Evolutionary conservation across 2,113 vertebrate genomes (phyloP), one percentile per base, ranked within the genome.

Genomic region (Scophthalmus maximus): DNA sequence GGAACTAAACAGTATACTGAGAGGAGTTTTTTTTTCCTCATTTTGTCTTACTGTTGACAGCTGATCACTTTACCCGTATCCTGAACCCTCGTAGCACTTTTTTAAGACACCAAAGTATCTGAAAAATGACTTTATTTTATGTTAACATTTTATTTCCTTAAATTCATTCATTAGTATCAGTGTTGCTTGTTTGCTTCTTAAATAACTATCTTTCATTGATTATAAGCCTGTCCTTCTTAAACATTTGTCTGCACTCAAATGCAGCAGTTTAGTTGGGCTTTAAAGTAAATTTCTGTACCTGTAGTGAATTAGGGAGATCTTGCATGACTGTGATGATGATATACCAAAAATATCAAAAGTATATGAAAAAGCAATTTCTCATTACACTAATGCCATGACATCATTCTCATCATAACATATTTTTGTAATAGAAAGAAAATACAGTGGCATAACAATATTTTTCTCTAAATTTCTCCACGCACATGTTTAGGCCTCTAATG

Each of bases 71-170:
- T 74, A 79, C 36, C 62, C 51, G 44, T 66, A 77, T 70, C 79
- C 38, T 27, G n/a, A 76, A 62, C 79, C n/a, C 85, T 87, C 40
- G 44, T 86, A 88, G 89, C 90, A 91, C 89, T 91, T 92, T 88
- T 81, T 52, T n/a, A 82, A 74, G 49, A 86, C 73, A 88, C 79
- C 78, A 79, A 91, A 92, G n/a, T n/a, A n/a, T 89, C 81, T 53
- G 76, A 81, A 65, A 34, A 57, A 77, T 75, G 78, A 76, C 69
- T 86, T 70, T 87, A 77, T 77, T 82, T 74, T 70, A 72, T 68
- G 49, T 72, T 44, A 85, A 83, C 11, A 46, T 86, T 85, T 82
- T 78, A 78, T 73, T 23, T 25, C 22, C 50, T 30, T 23, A 6
- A 68, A 68, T 40, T 62, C 74, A 25, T 14, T n/a, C 22, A 49